Percentiles rank a stretch among this genome's conserved stretches.
These are phyloP conservation scores for Lasioglossum malachurum DNA, from an alignment of 2,888 invertebrate species.

Conservation along the genomic window DNA sequence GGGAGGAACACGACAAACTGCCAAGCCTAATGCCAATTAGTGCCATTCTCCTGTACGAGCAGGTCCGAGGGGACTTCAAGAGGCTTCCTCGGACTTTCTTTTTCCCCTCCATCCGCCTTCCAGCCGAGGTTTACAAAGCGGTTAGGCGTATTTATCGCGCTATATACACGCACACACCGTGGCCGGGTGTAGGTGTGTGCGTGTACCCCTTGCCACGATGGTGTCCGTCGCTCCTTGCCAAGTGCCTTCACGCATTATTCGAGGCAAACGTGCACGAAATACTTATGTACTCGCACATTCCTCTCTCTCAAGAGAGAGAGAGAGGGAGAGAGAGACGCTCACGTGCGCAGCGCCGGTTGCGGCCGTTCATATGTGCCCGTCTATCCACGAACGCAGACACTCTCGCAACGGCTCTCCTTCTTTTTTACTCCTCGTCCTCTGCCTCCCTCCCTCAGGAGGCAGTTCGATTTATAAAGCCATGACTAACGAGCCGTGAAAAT, in stretches of 20 bases:
- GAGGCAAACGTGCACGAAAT: constrained; percentile 68
- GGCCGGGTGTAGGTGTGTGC: neutral
- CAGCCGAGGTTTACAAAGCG: constrained; percentile 61
- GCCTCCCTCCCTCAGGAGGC: constrained; percentile 20
- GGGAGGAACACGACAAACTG: constrained; percentile 80
- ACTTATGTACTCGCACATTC: constrained; percentile 62
- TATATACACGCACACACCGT: constrained; percentile 36
- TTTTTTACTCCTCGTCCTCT: neutral
- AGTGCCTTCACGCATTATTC: constrained; percentile 64
- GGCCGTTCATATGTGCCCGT: neutral
- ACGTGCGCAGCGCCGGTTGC: neutral
- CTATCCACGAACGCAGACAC: neutral
- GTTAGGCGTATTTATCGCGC: constrained; percentile 68
- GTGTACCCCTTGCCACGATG: neutral
- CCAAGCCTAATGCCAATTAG: constrained; percentile 84
- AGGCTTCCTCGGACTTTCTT: constrained; percentile 68
- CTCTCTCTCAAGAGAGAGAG: neutral
- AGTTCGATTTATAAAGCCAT: constrained; percentile 71
- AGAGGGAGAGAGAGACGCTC: constrained; percentile 4
- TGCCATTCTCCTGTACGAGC: constrained; percentile 81
- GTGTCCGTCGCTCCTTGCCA: constrained; percentile 51
- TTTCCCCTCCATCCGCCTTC: constrained; percentile 56
- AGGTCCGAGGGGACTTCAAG: constrained; percentile 67
- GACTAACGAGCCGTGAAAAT: constrained; percentile 80
- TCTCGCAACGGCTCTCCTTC: neutral